phyloP scores from a whole-genome alignment of 2,888 invertebrate species.

The Lepidonotus clava region DNA sequence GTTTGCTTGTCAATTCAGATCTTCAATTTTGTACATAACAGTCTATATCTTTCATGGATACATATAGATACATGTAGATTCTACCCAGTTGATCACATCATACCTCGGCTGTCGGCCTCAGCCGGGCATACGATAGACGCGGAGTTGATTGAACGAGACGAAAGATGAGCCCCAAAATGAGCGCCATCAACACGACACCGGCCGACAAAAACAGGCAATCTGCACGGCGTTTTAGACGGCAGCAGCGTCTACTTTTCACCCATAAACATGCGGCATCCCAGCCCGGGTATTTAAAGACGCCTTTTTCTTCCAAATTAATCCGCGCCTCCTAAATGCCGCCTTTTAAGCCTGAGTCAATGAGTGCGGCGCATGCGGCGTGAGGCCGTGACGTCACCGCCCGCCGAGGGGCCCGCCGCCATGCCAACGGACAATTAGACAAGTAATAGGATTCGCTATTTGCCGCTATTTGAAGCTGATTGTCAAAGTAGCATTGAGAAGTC shows the following conservation, averaged over 20 bases:
- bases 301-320: slow-evolving; percentile 37
- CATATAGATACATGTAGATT: no score
- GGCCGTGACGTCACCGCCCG: not conserved
- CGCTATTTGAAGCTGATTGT: slow-evolving; percentile 10
- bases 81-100: no score
- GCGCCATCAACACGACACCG: not conserved
- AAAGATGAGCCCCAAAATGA: slow-evolving; percentile 21
- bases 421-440: slow-evolving; percentile 1
- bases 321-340: not conserved
- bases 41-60: no score
- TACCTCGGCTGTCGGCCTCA: no score
- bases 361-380: not conserved
- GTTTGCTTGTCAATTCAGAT: no score
- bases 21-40: no score
- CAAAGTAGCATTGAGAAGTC: not conserved
- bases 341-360: slow-evolving; percentile 30
- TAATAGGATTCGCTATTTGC: not conserved
- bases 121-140: no score
- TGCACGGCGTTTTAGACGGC: slow-evolving; percentile 25
- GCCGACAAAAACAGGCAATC: not conserved
- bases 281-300: not conserved
- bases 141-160: not conserved
- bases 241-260: slow-evolving; percentile 30
- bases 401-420: not conserved
- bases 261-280: slow-evolving; percentile 33